Conservation (phyloP, 2,113 vertebrate genomes). For the Sphyrna mokarran region DNA sequence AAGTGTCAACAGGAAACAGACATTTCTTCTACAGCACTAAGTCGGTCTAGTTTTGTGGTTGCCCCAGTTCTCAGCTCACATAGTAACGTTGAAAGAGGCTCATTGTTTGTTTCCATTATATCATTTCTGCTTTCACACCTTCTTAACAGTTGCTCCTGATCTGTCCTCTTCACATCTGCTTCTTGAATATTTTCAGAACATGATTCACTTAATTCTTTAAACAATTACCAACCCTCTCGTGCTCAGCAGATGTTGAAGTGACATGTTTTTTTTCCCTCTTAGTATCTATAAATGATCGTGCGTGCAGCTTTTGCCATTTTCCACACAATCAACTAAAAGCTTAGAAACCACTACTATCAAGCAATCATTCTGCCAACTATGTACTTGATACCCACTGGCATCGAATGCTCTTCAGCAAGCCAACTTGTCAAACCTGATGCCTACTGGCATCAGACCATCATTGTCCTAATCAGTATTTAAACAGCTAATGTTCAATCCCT, state of each 20-base stretch:
- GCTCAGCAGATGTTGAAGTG: slow-evolving; percentile 1
- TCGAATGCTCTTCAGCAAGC: neutral
- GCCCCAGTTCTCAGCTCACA: neutral
- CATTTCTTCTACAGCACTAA: neutral
- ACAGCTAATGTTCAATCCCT: neutral
- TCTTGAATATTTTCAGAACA: neutral
- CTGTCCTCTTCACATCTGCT: neutral
- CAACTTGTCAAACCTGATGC: slow-evolving; percentile 21
- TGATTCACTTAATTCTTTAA: slow-evolving; percentile 5
- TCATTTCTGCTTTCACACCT: neutral
- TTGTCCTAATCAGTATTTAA: slow-evolving; percentile 30
- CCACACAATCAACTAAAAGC: neutral
- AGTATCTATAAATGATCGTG: neutral
- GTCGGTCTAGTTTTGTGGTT: neutral
- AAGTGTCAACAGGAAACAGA: neutral
- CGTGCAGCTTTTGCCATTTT: neutral
- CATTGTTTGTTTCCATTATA: neutral
- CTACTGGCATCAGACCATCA: neutral
- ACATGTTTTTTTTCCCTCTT: neutral
- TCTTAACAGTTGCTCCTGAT: neutral
- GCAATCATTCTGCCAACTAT: slow-evolving; percentile 22
- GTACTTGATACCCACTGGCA: slow-evolving; percentile 16
- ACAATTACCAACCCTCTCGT: neutral
- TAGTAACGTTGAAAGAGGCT: neutral
- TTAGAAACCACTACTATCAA: neutral